Conservation (phyloP, 2,888 invertebrate genomes). For the Cosmia pyralina region DNA sequence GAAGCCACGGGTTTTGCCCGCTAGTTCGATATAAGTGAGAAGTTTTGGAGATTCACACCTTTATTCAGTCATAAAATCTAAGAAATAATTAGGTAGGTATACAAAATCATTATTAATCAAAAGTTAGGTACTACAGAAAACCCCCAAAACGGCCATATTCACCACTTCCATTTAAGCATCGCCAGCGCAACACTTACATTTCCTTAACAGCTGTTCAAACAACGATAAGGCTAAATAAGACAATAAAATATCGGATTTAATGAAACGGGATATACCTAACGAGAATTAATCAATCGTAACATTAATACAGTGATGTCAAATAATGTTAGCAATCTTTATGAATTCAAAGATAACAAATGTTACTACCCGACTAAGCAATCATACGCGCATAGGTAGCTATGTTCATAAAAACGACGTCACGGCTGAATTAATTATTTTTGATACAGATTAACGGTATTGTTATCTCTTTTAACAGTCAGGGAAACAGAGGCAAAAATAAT, state of each 20-base stretch:
- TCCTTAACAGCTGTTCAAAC: constrained; percentile 10
- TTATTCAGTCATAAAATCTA: not conserved
- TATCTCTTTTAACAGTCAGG: not conserved
- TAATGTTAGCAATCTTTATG: constrained; percentile 3
- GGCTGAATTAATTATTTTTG: not conserved
- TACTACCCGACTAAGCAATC: not conserved
- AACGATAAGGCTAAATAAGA: not conserved
- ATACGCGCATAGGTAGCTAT: not conserved
- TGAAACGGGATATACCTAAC: not conserved
- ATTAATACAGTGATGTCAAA: not conserved
- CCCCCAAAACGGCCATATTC: not conserved
- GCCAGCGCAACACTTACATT: not conserved
- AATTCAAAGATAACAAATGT: constrained; percentile 4
- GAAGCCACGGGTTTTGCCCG: not conserved
- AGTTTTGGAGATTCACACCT: not conserved
- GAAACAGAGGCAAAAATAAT: not conserved
- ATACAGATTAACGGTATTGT: not conserved
- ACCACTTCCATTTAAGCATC: not conserved
- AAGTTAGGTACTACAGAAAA: too few species aligned
- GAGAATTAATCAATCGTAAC: not conserved
- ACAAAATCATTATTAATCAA: too few species aligned
- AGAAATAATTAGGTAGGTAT: not conserved
- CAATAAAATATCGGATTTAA: constrained; percentile 9
- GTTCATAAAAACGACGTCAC: not conserved
- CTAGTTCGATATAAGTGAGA: not conserved